Percentiles rank a stretch among this genome's conserved stretches.
phyloP scores from a whole-genome alignment of 2,113 vertebrate genomes.

The Donacobius atricapilla region DNA sequence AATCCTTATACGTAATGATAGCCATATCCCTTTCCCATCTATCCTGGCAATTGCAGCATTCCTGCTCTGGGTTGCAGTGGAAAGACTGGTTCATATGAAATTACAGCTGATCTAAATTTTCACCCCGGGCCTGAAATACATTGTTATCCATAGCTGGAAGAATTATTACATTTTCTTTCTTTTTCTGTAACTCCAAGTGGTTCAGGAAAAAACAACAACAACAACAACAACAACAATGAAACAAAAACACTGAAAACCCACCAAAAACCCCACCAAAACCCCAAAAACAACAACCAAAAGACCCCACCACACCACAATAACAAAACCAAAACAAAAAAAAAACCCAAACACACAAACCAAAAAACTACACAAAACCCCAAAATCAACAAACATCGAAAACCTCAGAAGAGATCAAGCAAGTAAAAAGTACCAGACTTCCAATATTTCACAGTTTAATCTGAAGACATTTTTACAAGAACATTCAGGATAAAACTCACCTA shows the following conservation, averaged over 20 bases:
- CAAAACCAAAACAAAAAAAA: not conserved
- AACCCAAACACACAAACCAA: not conserved
- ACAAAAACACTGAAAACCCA: not conserved
- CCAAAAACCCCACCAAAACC: not conserved
- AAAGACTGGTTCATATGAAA: not conserved
- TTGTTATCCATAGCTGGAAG: not conserved
- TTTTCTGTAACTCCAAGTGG: not conserved
- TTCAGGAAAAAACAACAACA: not conserved
- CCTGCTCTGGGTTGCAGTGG: not conserved
- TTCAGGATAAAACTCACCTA: not conserved
- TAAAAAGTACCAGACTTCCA: not conserved
- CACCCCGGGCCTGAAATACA: not conserved
- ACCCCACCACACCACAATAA: not conserved
- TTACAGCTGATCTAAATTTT: conserved; percentile 16
- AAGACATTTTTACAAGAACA: not conserved
- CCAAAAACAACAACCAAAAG: not conserved
- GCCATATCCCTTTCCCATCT: not conserved
- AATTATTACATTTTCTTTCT: not conserved
- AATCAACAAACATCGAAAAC: not conserved
- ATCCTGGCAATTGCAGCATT: not conserved
- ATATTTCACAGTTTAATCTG: not conserved
- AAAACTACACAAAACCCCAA: not conserved
- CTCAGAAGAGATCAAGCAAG: not conserved
- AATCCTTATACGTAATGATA: not conserved
- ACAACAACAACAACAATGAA: not conserved